phyloP scores from a whole-genome alignment of 2,888 invertebrate species.

The Aphelenchoides bicaudatus region DNA sequence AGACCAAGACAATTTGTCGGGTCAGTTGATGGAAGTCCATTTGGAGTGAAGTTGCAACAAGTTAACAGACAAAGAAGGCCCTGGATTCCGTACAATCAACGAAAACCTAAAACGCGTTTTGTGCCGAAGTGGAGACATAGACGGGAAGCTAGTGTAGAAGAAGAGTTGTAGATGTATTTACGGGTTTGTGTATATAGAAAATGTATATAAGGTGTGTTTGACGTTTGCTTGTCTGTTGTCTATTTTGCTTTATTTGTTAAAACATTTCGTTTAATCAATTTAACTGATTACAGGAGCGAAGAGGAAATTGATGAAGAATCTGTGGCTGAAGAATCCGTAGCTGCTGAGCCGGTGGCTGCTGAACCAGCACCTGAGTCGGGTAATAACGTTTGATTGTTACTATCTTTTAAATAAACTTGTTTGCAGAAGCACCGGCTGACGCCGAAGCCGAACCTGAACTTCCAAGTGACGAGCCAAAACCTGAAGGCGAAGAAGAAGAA shows the following conservation, averaged over 20 bases:
- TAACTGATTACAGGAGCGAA: background rate
- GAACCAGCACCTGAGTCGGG: constrained; percentile 24
- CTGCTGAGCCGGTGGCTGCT: constrained; percentile 29
- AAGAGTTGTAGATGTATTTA: background rate
- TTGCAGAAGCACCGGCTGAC: constrained; percentile 15
- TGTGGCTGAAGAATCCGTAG: constrained; percentile 39
- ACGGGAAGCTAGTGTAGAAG: background rate
- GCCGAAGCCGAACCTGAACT: constrained; percentile 13
- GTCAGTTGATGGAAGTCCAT: constrained; percentile 15
- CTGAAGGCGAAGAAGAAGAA: constrained; percentile 16
- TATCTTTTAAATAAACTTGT: too few species aligned
- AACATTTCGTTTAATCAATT: background rate
- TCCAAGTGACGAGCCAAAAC: constrained; percentile 23
- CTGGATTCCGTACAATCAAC: constrained; percentile 18
- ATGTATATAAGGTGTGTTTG: background rate
- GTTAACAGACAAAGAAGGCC: constrained; percentile 13
- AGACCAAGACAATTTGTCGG: too few species aligned
- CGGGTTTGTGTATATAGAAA: too few species aligned
- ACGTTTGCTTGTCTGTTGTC: background rate
- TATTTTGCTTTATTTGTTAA: background rate
- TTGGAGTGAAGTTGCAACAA: constrained; percentile 20
- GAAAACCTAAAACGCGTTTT: constrained; percentile 27
- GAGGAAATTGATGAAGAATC: constrained; percentile 37
- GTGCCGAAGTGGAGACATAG: constrained; percentile 32
- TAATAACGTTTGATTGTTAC: too few species aligned